Percentiles rank a stretch among this genome's conserved stretches.
phyloP scores from a whole-genome alignment of 2,888 invertebrate genomes.

The Lithosia quadra region DNA sequence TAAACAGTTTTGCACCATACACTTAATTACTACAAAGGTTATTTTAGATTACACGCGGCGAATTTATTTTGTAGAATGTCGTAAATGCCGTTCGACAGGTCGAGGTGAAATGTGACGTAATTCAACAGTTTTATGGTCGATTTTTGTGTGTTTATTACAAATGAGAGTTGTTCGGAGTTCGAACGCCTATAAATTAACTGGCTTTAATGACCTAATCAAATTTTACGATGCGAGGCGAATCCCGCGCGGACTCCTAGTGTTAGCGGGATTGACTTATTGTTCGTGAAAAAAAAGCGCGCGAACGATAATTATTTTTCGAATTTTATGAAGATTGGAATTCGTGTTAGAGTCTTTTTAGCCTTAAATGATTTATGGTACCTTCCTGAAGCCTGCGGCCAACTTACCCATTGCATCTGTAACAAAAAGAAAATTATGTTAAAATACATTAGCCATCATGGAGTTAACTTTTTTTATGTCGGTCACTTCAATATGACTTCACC shows the following conservation, averaged over 20 bases:
- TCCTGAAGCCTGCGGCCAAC: slow-evolving; percentile 72
- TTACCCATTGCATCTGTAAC: slow-evolving; percentile 95
- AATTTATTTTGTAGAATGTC: slow-evolving; percentile 64
- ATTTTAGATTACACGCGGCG: slow-evolving; percentile 77
- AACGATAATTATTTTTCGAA: slow-evolving; percentile 80
- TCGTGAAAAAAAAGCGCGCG: slow-evolving; percentile 65
- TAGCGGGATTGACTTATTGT: slow-evolving; percentile 84
- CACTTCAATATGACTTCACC: no score
- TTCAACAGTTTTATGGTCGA: slow-evolving; percentile 65
- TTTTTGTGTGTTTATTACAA: slow-evolving; percentile 74
- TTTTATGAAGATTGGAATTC: slow-evolving; percentile 86
- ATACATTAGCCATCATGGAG: slow-evolving; percentile 47
- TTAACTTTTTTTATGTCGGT: no score
- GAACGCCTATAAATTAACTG: slow-evolving; percentile 85
- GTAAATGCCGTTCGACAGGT: slow-evolving; percentile 57
- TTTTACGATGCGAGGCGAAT: slow-evolving; percentile 86
- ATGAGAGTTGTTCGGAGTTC: slow-evolving; percentile 79
- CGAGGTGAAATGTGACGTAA: slow-evolving; percentile 61
- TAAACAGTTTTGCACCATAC: slow-evolving; percentile 61
- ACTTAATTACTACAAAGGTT: slow-evolving; percentile 75
- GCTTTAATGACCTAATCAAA: slow-evolving; percentile 87
- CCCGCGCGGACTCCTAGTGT: slow-evolving; percentile 83
- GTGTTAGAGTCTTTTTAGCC: slow-evolving; percentile 80
- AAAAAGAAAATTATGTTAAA: slow-evolving; percentile 75
- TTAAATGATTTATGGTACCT: slow-evolving; percentile 76